Percentiles rank a stretch among this genome's conserved stretches.
phyloP scores from a whole-genome alignment of 2,113 vertebrate genomes.

The Alouatta palliata region DNA sequence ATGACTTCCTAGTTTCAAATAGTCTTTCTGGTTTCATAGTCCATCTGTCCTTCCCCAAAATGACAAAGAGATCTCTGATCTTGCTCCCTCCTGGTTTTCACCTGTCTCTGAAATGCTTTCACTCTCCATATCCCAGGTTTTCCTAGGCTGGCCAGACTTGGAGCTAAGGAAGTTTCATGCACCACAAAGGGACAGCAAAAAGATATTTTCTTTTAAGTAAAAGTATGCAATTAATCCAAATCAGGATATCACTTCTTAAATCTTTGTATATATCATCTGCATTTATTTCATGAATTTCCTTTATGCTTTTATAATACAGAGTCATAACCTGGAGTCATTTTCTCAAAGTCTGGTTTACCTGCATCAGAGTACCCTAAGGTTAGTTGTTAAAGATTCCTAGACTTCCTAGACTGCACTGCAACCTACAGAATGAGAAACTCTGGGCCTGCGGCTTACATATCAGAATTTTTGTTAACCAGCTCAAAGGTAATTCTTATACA shows the following conservation, averaged over 20 bases:
- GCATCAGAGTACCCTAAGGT: not conserved
- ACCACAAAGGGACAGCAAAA: not conserved
- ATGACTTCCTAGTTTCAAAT: not conserved
- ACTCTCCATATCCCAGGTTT: not conserved
- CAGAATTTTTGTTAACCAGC: not conserved
- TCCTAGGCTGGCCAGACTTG: not conserved
- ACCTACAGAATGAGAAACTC: not conserved
- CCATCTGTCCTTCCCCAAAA: not conserved
- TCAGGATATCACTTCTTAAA: constrained; percentile 21
- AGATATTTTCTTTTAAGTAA: not conserved
- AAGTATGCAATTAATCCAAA: not conserved
- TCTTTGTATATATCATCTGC: not conserved
- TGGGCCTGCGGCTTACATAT: not conserved
- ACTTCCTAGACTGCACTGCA: not conserved
- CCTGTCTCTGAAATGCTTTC: not conserved
- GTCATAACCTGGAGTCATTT: not conserved
- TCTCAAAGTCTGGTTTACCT: not conserved
- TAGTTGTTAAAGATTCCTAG: not conserved
- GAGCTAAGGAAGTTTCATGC: not conserved
- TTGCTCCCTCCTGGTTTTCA: not conserved
- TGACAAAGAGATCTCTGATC: not conserved
- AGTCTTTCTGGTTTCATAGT: not conserved
- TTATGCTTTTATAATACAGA: not conserved
- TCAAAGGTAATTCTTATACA: not conserved
- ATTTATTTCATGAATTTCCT: not conserved